These are phyloP conservation scores for Drosophila prosaltans DNA, from an alignment of 1,140 invertebrate species.

Conservation along the genomic window DNA sequence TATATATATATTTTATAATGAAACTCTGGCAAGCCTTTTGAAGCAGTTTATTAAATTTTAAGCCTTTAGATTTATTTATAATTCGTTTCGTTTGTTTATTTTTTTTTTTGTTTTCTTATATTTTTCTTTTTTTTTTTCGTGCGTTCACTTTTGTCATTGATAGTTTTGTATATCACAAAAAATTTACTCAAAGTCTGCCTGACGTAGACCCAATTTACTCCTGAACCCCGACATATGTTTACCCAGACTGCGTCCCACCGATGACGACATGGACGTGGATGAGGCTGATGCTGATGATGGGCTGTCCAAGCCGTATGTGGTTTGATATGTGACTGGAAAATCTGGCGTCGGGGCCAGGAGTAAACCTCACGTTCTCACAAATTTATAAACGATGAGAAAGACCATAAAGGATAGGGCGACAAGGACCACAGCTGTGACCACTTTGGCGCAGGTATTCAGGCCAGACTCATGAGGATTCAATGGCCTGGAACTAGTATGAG, in stretches of 20 bases:
- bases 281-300: slow-evolving; percentile 22
- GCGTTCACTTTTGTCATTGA: slow-evolving; percentile 41
- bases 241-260: slow-evolving; percentile 72
- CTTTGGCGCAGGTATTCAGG: slow-evolving; percentile 88
- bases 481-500: slow-evolving; percentile 84
- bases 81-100: slow-evolving; percentile 2
- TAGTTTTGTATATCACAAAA: slow-evolving; percentile 72
- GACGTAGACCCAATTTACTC: slow-evolving; percentile 71
- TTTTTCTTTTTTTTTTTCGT: slow-evolving; percentile 14
- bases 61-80: slow-evolving; percentile 52
- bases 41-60: slow-evolving; percentile 50
- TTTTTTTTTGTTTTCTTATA: slow-evolving; percentile 14
- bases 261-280: slow-evolving; percentile 55
- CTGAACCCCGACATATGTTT: slow-evolving; percentile 82
- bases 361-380: slow-evolving; percentile 90
- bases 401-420: slow-evolving; percentile 89
- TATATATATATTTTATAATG: slow-evolving; percentile 18
- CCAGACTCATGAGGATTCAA: slow-evolving; percentile 86
- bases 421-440: slow-evolving; percentile 88
- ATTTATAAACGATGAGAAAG: slow-evolving; percentile 90
- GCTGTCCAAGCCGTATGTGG: slow-evolving; percentile 59
- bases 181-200: slow-evolving; percentile 66
- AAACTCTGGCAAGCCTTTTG: slow-evolving; percentile 70
- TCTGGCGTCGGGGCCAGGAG: slow-evolving; percentile 86
- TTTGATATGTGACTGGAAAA: slow-evolving; percentile 79